phyloP scores from a whole-genome alignment of 1,140 invertebrate genomes.

The Anadara kagoshimensis region DNA sequence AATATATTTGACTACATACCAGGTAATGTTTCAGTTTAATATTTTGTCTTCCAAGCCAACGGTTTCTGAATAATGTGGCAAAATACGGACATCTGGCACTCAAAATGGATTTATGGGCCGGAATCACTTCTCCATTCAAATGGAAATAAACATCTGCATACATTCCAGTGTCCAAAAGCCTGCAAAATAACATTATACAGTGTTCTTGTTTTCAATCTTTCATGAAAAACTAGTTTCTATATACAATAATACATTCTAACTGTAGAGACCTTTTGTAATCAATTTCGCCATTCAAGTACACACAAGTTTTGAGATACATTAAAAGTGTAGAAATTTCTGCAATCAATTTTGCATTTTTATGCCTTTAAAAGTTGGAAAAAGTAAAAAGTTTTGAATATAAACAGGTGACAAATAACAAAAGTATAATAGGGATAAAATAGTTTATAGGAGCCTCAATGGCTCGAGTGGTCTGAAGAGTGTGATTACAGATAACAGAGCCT shows the following conservation, averaged over 20 bases:
- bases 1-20: constrained; percentile 55
- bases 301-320: too few relatives aligned
- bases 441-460: too few relatives aligned
- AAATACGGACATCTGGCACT: constrained; percentile 74
- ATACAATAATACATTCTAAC: neutral
- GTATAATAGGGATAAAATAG: too few relatives aligned
- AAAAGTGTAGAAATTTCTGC: too few relatives aligned
- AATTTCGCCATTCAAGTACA: neutral
- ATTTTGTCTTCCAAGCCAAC: constrained; percentile 71
- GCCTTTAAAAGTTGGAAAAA: too few relatives aligned
- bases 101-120: constrained; percentile 75
- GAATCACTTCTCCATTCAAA: constrained; percentile 71
- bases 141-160: constrained; percentile 74
- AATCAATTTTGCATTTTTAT: too few relatives aligned
- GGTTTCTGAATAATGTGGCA: constrained; percentile 70
- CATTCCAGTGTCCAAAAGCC: constrained; percentile 72
- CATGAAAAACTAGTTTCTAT: neutral
- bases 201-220: neutral
- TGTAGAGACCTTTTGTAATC: neutral
- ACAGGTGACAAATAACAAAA: too few relatives aligned
- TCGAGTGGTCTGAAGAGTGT: too few relatives aligned
- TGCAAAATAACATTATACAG: constrained; percentile 38
- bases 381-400: too few relatives aligned
- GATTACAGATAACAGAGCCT: too few relatives aligned
- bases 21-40: constrained; percentile 69